Percentiles rank a stretch among this genome's conserved stretches.
These are phyloP conservation scores for Etia nguti DNA, from an alignment of 2,113 vertebrate genomes.

Conservation along the genomic window DNA sequence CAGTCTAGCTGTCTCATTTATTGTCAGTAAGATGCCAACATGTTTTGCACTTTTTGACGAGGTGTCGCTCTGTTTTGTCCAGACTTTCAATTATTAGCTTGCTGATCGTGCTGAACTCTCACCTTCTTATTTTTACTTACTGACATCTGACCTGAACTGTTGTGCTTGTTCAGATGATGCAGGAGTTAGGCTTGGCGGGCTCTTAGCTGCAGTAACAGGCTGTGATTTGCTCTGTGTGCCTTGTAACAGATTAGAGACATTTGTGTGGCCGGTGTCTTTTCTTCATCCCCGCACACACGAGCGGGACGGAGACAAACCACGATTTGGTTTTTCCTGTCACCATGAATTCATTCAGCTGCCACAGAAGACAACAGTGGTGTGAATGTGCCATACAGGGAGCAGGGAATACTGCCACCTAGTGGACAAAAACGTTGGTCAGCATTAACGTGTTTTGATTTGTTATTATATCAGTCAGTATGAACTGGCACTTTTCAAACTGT, in stretches of 20 bases:
- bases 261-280: neutral
- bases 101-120: neutral
- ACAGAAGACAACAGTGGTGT: neutral
- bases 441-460: neutral
- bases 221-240: conserved; percentile 40
- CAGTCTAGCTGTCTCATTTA: neutral
- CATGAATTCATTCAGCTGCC: neutral
- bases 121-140: neutral
- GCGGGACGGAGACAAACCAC: neutral
- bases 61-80: neutral
- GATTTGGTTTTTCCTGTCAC: neutral
- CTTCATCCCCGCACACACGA: neutral
- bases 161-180: neutral
- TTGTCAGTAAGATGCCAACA: neutral
- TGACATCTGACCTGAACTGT: neutral
- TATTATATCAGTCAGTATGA: neutral
- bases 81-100: neutral
- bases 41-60: neutral
- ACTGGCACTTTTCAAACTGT: neutral
- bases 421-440: neutral
- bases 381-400: neutral
- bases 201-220: neutral
- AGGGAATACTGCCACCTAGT: conserved; percentile 45
- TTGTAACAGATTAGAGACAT: neutral
- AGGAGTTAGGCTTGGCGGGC: neutral